A percentile compares a stretch with the other conserved stretches of the same genome.
phyloP scores from a whole-genome alignment of 2,797 vertebrate genomes.

The Amblyraja radiata region DNA sequence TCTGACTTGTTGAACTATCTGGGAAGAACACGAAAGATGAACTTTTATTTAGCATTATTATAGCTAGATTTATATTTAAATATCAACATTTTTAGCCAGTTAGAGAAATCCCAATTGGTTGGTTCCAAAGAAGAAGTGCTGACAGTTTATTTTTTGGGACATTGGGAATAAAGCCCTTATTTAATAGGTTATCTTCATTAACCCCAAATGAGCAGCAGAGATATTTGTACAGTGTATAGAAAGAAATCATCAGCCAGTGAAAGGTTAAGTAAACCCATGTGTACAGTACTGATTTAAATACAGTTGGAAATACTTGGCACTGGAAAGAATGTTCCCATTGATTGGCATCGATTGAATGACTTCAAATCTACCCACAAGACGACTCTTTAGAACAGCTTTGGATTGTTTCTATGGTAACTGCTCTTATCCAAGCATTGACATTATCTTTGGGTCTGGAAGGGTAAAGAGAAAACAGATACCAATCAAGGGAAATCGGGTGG shows the following conservation, averaged over 20 bases:
- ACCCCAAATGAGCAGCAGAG: neutral
- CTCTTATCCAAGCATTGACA: slow-evolving; percentile 21
- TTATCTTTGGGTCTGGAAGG: slow-evolving; percentile 5
- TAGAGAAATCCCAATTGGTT: neutral
- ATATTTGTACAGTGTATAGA: neutral
- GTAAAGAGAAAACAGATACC: neutral
- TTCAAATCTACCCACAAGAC: slow-evolving; percentile 28
- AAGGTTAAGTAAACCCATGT: neutral
- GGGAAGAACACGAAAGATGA: neutral
- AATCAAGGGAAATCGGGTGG: no score
- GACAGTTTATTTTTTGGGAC: neutral
- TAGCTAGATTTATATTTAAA: slow-evolving; percentile 7
- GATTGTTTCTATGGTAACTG: slow-evolving; percentile 30
- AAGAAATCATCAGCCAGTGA: neutral
- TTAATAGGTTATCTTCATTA: neutral
- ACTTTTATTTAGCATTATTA: neutral
- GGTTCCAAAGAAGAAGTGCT: neutral
- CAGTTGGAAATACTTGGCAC: slow-evolving; percentile 34
- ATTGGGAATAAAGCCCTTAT: neutral
- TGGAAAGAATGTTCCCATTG: slow-evolving; percentile 29
- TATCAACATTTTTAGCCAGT: neutral
- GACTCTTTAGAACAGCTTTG: neutral
- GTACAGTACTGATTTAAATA: slow-evolving; percentile 37
- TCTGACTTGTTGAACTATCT: slow-evolving; percentile 1
- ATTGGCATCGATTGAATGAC: slow-evolving; percentile 33